Base-by-base conservation (phyloP, 2,113 vertebrate genomes). In the Heterotis niloticus region DNA sequence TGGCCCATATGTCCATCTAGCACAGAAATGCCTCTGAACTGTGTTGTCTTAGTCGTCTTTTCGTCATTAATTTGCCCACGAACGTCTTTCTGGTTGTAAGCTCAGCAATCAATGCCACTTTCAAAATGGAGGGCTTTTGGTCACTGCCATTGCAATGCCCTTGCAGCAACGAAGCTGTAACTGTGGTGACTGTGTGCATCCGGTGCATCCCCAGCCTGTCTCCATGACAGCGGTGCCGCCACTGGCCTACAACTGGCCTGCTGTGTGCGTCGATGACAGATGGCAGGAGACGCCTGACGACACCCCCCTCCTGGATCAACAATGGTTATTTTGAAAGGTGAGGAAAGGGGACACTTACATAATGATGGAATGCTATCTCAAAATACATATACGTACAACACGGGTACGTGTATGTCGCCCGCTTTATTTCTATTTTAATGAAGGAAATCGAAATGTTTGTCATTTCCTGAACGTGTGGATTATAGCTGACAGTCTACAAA, bases 71-170 rank as follows among this genome's bases (percentile, higher is more conserved):
- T 44, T 44, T 44, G 3, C 34, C 7, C 7, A 7, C 7, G 34
- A 44, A 44, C 34, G 7, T 44, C 7, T 44, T 2, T 44, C 34
- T 0, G 12, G 23, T 74, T 57, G 18, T 74, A 26, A 64, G n/a
- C 57, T 9, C 12, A 17, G 10, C 24, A 18, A 75, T 34, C 17
- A 64, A 74, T 20, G 59, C 57, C 28, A 28, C 56, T 3, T 23
- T 12, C 17, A 75, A 51, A 60, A 75, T 44, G 59, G 74, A 75
- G 16, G 74, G 34, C 17, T 75, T 60, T 54, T 75, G n/a, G 10
- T 20, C 3, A 20, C 57, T 13, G 28, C 56, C 74, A 29, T 16
- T 14, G 28, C 23, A 75, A 64, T 62, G 59, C 74, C 74, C 74
- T n/a, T n/a, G 57, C 26, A 11, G 60, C 60, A 62, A 20, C 23